phyloP scores from a whole-genome alignment of 2,113 vertebrate genomes.

The Pantherophis guttatus region DNA sequence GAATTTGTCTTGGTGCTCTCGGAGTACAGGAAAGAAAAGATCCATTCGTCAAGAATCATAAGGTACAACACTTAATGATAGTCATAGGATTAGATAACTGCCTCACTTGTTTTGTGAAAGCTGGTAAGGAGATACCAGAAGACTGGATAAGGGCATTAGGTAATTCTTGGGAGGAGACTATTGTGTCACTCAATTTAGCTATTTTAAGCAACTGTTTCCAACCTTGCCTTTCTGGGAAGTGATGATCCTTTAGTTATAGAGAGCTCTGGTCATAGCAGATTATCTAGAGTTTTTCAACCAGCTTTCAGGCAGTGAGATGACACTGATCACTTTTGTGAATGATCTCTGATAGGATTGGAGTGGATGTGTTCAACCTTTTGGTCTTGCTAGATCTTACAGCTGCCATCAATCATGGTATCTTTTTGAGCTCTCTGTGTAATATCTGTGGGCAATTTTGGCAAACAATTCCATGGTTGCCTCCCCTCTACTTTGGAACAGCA shows the following conservation, averaged over 20 bases:
- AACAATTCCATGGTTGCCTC: not conserved
- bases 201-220: not conserved
- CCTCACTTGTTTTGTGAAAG: not conserved
- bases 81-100: not conserved
- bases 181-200: not conserved
- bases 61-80: too few species aligned
- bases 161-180: not conserved
- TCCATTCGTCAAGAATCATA: too few species aligned
- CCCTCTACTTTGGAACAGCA: not conserved
- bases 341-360: not conserved
- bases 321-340: not conserved
- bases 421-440: not conserved
- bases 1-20: too few species aligned
- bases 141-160: not conserved
- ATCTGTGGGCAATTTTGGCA: not conserved
- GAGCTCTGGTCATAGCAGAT: not conserved
- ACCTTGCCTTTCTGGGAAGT: not conserved
- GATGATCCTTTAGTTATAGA: not conserved
- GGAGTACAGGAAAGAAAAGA: too few species aligned
- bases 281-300: not conserved
- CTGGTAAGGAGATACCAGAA: not conserved
- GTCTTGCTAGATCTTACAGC: not conserved
- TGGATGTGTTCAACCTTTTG: not conserved
- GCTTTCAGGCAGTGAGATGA: not conserved
- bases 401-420: not conserved